A percentile compares a stretch with the other conserved stretches of the same genome.
Conservation (phyloP, 2,797 vertebrate species). For the Micrastur ruficollis region DNA sequence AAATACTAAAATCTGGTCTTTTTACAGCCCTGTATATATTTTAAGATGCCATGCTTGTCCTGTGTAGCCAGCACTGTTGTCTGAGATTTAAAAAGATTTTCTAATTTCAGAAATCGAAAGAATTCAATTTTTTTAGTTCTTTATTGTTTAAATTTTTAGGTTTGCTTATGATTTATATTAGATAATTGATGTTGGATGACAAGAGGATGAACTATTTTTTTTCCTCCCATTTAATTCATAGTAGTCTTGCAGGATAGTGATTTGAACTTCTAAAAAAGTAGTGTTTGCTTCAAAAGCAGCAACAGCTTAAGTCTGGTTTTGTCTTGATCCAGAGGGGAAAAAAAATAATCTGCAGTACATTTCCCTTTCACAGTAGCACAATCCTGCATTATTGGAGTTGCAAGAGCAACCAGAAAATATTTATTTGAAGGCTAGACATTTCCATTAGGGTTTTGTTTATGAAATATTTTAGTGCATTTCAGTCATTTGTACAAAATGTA, state of each 20-base stretch:
- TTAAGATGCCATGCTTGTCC: not conserved
- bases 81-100: not conserved
- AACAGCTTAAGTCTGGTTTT: not conserved
- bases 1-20: not conserved
- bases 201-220: not conserved
- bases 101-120: not conserved
- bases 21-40: not conserved
- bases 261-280: not conserved
- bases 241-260: not conserved
- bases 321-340: not conserved
- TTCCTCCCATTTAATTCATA: not conserved
- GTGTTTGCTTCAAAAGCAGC: not conserved
- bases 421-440: not conserved
- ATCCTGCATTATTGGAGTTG: not conserved
- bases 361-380: not conserved
- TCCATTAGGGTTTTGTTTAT: constrained; percentile 7
- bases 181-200: not conserved
- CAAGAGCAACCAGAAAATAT: not conserved
- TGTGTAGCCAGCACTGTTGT: not conserved
- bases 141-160: not conserved
- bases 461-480: constrained; percentile 10
- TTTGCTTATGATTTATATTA: not conserved
- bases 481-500: not conserved
- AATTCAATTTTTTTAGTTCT: not conserved
- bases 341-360: not conserved